Base-by-base conservation (phyloP, 2,113 vertebrate genomes). In the Agelaius tricolor region DNA sequence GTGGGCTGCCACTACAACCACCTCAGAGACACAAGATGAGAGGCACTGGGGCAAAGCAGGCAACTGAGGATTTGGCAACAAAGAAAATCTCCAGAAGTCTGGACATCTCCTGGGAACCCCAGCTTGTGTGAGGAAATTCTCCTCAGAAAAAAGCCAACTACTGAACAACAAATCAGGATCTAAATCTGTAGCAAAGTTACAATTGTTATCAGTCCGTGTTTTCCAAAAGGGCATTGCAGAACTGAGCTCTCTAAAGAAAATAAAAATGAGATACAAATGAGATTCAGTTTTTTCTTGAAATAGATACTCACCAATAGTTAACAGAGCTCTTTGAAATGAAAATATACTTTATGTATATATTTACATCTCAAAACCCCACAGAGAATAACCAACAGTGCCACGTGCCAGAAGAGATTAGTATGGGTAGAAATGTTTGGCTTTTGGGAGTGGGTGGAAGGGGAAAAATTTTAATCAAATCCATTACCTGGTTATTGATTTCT, bases 401-500 rank as follows among this genome's bases (percentile, higher is more conserved):
- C 0, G 3, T 55, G 65, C 75, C 89, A 94, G 91, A 71, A 90
- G 67, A 79, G 66, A 97, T 97, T 85, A 95, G 94, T 86, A 96
- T 82, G 87, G 87, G 68, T 84, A 97, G 85, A 83, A 94, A 96
- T 93, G 95, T 96, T 96, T 96, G 95, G 95, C 86, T 96, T 88
- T 62, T 85, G 52, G 59, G 88, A 73, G 62, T 82, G 68, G 78
- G 72, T 86, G 63, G 73, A 75, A 91, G 7, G 57, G 84, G 55
- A 75, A 88, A 92, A 95, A 89, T 95, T 98, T 97, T 98, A 98
- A 98, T 98, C 96, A 97, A 98, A 97, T 97, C 90, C 72, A 97
- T 96, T 98, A 98, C 96, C 95, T 97, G 86, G 69, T 91, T 98
- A 98, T 98, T 97, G 97, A 98, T 98, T 98, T 97, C 65, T 94